Evolutionary conservation across 2,888 invertebrate genomes (phyloP).

Genomic region (Tenthredo amoena): DNA sequence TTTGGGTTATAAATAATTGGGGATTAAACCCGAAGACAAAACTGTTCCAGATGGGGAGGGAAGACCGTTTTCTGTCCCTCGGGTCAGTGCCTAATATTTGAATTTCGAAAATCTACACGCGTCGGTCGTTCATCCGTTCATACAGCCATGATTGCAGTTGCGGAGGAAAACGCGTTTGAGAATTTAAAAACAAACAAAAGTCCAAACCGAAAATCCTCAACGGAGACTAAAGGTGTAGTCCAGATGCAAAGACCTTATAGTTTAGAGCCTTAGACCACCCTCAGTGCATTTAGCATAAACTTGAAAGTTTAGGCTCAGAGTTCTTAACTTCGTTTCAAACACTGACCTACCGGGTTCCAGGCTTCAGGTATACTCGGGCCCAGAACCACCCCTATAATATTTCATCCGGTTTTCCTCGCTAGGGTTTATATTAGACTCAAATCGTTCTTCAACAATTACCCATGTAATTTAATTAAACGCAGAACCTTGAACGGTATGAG

Average conservation of each 20-base stretch:
- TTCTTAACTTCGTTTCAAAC: constrained; percentile 39
- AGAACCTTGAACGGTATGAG: not conserved
- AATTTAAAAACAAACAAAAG: constrained; percentile 32
- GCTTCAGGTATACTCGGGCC: constrained; percentile 17
- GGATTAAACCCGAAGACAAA: constrained; percentile 27
- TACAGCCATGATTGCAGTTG: not conserved
- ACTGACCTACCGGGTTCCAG: constrained; percentile 28
- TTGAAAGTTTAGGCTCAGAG: constrained; percentile 33
- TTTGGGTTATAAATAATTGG: constrained; percentile 40
- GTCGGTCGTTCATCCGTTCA: not conserved
- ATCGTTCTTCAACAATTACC: constrained; percentile 49
- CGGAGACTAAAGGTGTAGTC: constrained; percentile 15
- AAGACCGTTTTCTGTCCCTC: not conserved
- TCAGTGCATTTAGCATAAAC: constrained; percentile 51
- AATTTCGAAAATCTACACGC: constrained; percentile 5
- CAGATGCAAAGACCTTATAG: constrained; percentile 22
- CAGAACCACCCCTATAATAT: constrained; percentile 42
- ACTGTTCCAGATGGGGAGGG: constrained; percentile 22
- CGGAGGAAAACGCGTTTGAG: not conserved
- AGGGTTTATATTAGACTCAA: constrained; percentile 40
- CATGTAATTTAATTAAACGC: constrained; percentile 49
- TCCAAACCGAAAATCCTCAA: not conserved
- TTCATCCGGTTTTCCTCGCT: constrained; percentile 44
- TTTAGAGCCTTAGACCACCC: constrained; percentile 39
- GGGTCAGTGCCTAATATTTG: not conserved